These are phyloP conservation scores for Dromius quadrimaculatus DNA, from an alignment of 2,888 invertebrate species.

Conservation along the genomic window DNA sequence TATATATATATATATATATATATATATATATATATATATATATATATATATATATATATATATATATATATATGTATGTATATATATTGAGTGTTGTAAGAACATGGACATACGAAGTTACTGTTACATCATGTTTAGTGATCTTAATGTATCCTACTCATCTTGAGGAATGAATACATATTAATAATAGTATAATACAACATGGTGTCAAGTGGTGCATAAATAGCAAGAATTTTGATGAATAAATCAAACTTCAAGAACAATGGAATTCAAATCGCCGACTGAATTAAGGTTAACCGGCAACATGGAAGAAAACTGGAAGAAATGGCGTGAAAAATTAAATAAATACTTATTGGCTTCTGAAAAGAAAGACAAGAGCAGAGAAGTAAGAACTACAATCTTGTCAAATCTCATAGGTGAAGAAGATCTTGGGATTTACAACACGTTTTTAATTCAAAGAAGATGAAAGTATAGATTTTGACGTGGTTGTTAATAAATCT, in stretches of 20 bases:
- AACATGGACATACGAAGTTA: too few species aligned
- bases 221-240: not conserved
- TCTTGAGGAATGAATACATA: too few species aligned
- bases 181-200: too few species aligned
- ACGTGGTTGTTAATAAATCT: constrained; percentile 48
- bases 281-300: not conserved
- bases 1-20: too few species aligned
- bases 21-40: too few species aligned
- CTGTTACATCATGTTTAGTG: too few species aligned
- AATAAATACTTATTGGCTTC: constrained; percentile 55
- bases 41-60: too few species aligned
- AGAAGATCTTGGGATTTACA: constrained; percentile 53
- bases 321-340: constrained; percentile 55
- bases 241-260: not conserved
- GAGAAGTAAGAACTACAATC: constrained; percentile 55
- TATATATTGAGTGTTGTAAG: too few species aligned
- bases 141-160: too few species aligned
- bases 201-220: not conserved
- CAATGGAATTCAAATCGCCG: not conserved
- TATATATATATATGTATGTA: too few species aligned
- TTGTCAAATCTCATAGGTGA: constrained; percentile 55
- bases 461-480: constrained; percentile 47
- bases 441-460: constrained; percentile 52
- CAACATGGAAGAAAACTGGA: constrained; percentile 54
- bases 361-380: constrained; percentile 50